phyloP scores from a whole-genome alignment of 2,797 vertebrate genomes.

The Smutsia gigantea region DNA sequence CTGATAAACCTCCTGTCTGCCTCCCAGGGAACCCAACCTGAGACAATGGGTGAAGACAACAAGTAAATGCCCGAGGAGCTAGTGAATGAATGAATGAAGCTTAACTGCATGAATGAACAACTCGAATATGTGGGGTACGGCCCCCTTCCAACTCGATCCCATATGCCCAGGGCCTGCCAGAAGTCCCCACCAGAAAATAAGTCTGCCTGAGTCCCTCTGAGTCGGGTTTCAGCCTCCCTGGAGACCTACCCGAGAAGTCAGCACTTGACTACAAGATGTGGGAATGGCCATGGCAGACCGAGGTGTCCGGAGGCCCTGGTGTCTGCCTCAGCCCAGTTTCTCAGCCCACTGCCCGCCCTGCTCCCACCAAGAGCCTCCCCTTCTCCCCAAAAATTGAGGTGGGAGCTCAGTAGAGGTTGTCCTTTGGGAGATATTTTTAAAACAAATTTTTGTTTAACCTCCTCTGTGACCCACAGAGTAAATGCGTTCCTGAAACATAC shows the following conservation, averaged over 20 bases:
- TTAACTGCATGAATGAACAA: neutral
- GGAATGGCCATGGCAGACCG: conserved; percentile 5
- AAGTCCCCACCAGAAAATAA: neutral
- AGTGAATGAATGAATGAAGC: neutral
- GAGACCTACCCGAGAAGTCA: neutral
- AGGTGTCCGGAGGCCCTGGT: conserved; percentile 41
- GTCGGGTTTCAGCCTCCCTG: neutral
- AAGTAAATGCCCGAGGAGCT: neutral
- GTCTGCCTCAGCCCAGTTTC: conserved; percentile 49
- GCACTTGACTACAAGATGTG: neutral
- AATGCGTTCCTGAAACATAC: conserved; percentile 82
- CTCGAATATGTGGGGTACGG: neutral
- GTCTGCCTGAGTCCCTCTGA: neutral
- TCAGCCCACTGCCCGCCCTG: conserved; percentile 11
- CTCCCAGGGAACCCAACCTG: neutral
- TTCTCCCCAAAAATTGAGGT: neutral
- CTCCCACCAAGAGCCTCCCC: neutral
- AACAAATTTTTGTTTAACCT: conserved; percentile 87
- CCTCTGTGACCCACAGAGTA: conserved; percentile 85
- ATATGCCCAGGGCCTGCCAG: neutral
- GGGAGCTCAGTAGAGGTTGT: conserved; percentile 35
- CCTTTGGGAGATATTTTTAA: conserved; percentile 76
- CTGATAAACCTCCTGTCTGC: neutral
- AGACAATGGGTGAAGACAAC: neutral
- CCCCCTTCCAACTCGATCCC: neutral